Evolutionary conservation across 2,797 vertebrate species (phyloP).

Genomic region (Melanotaenia boesemani): DNA sequence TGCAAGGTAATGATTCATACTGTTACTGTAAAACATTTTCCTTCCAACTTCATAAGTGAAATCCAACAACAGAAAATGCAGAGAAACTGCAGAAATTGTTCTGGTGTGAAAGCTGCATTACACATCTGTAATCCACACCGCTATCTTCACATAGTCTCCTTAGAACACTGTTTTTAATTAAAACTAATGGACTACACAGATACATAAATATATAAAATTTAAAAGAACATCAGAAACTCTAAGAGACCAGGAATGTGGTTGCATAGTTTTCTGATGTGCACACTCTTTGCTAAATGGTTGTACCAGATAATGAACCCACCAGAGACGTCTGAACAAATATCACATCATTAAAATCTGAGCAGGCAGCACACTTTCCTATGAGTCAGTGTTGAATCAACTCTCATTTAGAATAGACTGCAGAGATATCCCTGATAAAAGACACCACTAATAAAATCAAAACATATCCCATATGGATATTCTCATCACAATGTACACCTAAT

Average conservation of each 20-base stretch:
- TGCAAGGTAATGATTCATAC: conserved; percentile 5
- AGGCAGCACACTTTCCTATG: conserved; percentile 16
- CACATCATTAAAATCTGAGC: conserved; percentile 36
- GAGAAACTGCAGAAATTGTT: neutral
- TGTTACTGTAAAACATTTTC: neutral
- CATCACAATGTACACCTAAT: conserved; percentile 25
- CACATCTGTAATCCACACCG: neutral
- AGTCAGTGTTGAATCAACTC: conserved; percentile 58
- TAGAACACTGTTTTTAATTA: neutral
- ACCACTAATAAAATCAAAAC: conserved; percentile 36
- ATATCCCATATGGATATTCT: conserved; percentile 29
- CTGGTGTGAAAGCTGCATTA: neutral
- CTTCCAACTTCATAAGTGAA: neutral
- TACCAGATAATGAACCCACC: conserved; percentile 41
- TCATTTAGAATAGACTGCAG: conserved; percentile 9
- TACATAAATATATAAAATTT: neutral
- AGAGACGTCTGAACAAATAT: conserved; percentile 50
- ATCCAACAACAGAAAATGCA: neutral
- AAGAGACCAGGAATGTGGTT: neutral
- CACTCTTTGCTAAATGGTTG: conserved; percentile 26
- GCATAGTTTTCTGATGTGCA: conserved; percentile 49
- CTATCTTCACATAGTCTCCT: neutral
- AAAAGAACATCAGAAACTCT: neutral
- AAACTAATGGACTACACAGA: neutral
- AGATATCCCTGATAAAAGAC: conserved; percentile 31